Base-by-base conservation (phyloP, 2,888 invertebrate species). In the Limenitis camilla region DNA sequence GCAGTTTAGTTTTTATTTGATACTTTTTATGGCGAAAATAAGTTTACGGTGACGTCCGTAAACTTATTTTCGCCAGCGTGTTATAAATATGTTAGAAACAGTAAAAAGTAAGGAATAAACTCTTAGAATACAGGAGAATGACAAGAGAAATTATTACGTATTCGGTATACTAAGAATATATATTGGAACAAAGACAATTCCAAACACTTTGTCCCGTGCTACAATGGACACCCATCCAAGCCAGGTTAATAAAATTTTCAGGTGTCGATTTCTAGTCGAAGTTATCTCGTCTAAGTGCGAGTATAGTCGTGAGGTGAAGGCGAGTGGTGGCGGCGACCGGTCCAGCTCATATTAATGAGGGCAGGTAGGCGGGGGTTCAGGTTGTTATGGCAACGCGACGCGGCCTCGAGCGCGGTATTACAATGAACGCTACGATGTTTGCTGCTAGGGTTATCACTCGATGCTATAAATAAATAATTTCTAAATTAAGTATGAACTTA, bases 271-370 rank as follows among this genome's bases (percentile, higher is more conserved):
- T 54, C 43, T 39, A 50, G 19, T 41, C 50, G 28, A 66, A 70
- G 73, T 71, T 71, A 73, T 76, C 71, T 68, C 61, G 66, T 61
- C 19, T 19, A 19, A 19, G 19, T 19, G 19, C 19, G 19, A 19
- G 19, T 19, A 19, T 19, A 19, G 19, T 19, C 19, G 19, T 19
- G 19, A 19, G 19, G 19, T 19, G 19, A 48, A 50, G 48, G 40
- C 43, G 53, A 45, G 44, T 45, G 49, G 54, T 46, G 49, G 54
- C 46, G 49, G 49, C 47, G 82, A 81, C 81, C 81, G 71, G 78
- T 53, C 56, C 69, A 73, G 81, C 81, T 83, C 81, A 81, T 83
- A 83, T 83, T 84, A 83, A 84, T 83, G 83, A 83, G 63, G 63
- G 58, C 59, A 61, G 64, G 63, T 63, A 59, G 67, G 62, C 10